These are phyloP conservation scores for Regulus satrapa DNA, from an alignment of 2,113 vertebrate species.

Conservation along the genomic window DNA sequence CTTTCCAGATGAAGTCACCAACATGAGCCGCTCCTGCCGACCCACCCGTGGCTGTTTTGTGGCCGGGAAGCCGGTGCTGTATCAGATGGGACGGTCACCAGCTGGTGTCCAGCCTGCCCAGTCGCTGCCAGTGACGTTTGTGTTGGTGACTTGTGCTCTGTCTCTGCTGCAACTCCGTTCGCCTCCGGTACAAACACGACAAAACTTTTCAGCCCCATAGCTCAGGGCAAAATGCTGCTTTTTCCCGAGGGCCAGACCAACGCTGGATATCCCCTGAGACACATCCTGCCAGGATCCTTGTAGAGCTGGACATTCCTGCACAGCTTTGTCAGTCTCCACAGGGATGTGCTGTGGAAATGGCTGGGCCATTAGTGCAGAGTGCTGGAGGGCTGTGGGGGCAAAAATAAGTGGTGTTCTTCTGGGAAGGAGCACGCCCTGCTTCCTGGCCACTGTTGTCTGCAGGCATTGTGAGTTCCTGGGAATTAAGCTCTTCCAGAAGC, in stretches of 20 bases:
- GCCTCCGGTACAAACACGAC: background rate
- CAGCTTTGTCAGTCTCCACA: background rate
- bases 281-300: background rate
- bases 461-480: fast-evolving
- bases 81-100: background rate
- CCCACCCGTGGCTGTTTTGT: background rate
- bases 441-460: background rate
- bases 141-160: background rate
- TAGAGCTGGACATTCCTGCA: background rate
- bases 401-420: background rate
- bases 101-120: background rate
- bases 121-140: background rate
- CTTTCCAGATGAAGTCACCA: background rate
- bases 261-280: background rate
- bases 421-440: background rate
- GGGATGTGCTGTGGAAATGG: background rate
- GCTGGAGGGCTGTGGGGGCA: background rate
- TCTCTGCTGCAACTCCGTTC: background rate
- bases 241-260: background rate
- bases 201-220: background rate
- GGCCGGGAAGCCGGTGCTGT: background rate
- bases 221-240: background rate
- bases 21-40: fast-evolving
- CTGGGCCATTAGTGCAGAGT: background rate
- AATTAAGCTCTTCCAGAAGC: background rate